Evolutionary conservation across 1,140 invertebrate species (phyloP).

Genomic region (Drosophila pallidifrons): DNA sequence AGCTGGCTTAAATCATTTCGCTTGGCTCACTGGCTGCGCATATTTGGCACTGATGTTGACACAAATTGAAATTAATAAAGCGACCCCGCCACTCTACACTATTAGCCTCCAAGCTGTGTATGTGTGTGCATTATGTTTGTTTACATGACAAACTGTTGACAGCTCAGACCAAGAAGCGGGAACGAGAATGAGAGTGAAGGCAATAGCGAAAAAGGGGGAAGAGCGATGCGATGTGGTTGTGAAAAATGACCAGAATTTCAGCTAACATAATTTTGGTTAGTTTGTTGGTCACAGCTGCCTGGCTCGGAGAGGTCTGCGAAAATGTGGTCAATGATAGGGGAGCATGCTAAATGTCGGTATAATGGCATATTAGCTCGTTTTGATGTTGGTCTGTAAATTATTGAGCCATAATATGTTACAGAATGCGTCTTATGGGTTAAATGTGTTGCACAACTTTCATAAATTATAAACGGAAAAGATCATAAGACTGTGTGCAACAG

Average conservation of each 20-base stretch:
- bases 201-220: background rate
- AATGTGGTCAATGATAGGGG: constrained; percentile 26
- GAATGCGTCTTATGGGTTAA: constrained; percentile 11
- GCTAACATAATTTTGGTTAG: constrained; percentile 71
- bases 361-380: constrained; percentile 39
- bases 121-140: constrained; percentile 33
- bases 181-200: background rate
- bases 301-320: background rate
- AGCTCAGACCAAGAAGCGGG: constrained; percentile 4
- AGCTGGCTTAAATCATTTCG: constrained; percentile 74
- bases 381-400: constrained; percentile 14
- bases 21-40: constrained; percentile 47
- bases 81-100: constrained; percentile 12
- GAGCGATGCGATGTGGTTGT: constrained; percentile 16
- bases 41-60: constrained; percentile 77
- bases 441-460: background rate
- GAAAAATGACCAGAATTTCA: constrained; percentile 71
- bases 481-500: background rate
- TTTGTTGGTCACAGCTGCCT: constrained; percentile 39
- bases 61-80: constrained; percentile 83
- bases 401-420: constrained; percentile 7
- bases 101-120: constrained; percentile 32
- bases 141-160: constrained; percentile 73
- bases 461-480: background rate
- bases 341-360: constrained; percentile 34